phyloP scores from a whole-genome alignment of 2,797 vertebrate genomes.

The Mionectes olivaceus region DNA sequence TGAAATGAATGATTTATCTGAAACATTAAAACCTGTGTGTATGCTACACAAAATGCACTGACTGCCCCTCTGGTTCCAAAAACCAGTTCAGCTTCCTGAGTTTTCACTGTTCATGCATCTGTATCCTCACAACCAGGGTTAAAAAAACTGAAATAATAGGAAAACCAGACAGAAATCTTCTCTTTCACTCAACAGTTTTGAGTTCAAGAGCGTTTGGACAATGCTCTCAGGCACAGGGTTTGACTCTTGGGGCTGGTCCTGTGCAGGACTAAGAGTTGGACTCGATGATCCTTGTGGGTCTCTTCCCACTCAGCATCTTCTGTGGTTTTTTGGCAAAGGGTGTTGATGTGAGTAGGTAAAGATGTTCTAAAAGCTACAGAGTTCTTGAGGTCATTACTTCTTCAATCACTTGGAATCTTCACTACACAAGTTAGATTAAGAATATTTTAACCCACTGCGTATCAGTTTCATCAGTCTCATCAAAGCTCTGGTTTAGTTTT shows the following conservation, averaged over 20 bases:
- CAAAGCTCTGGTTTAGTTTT: neutral
- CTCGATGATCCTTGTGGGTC: neutral
- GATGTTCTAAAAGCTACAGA: neutral
- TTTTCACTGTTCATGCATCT: neutral
- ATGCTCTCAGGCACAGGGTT: too few relatives aligned
- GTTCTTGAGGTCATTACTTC: neutral
- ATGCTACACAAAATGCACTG: neutral
- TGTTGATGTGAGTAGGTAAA: neutral
- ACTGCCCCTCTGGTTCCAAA: neutral
- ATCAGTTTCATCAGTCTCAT: neutral
- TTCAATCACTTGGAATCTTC: neutral
- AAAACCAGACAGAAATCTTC: neutral
- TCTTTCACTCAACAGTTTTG: neutral
- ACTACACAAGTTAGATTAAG: neutral
- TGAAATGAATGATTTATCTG: neutral
- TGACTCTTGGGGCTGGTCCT: neutral
- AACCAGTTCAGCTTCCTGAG: neutral
- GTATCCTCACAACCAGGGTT: fast-evolving
- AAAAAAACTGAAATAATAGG: neutral
- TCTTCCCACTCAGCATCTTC: neutral
- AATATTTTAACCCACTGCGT: neutral
- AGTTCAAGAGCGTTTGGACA: neutral
- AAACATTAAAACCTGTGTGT: neutral
- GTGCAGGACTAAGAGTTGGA: neutral
- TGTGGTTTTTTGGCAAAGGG: neutral